A percentile compares a stretch with the other conserved stretches of the same genome.
These are phyloP conservation scores for Arrhamphus sclerolepis DNA, from an alignment of 2,797 vertebrate genomes.

Conservation along the genomic window DNA sequence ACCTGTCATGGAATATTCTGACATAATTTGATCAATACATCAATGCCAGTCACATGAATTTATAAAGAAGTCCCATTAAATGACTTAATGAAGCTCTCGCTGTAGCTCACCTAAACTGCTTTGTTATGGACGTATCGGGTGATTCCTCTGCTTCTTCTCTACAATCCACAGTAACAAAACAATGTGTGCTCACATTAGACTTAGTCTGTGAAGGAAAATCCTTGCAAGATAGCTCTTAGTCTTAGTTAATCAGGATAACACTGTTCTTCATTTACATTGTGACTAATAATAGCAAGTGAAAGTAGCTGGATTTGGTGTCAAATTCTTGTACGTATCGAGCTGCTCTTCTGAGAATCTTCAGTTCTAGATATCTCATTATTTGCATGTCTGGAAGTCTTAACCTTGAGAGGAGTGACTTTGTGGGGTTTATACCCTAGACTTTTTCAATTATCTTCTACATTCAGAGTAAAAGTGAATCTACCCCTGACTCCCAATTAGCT, in stretches of 20 bases:
- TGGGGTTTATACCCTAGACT: not conserved
- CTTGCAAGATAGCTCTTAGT: conserved; percentile 12
- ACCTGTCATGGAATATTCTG: too few relatives aligned
- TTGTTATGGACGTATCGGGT: too few relatives aligned
- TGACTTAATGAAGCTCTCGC: too few relatives aligned
- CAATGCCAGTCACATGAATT: too few relatives aligned
- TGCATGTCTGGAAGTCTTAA: not conserved
- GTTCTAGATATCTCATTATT: not conserved
- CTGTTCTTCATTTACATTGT: not conserved
- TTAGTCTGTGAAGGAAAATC: conserved; percentile 17
- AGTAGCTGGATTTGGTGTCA: not conserved
- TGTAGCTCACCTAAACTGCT: too few relatives aligned
- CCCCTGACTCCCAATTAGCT: not conserved
- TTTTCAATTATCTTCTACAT: not conserved
- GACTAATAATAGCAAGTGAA: not conserved
- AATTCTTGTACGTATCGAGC: not conserved
- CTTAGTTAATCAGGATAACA: conserved; percentile 8
- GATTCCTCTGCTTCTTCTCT: not conserved
- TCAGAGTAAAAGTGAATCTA: conserved; percentile 8
- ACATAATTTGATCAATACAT: too few relatives aligned
- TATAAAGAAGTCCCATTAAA: too few relatives aligned
- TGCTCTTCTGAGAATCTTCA: not conserved
- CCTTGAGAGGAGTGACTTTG: not conserved
- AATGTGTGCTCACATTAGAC: conserved; percentile 3
- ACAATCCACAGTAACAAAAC: conserved; percentile 19